A percentile compares a stretch with the other conserved stretches of the same genome.
phyloP scores from a whole-genome alignment of 2,113 vertebrate genomes.

The Pteropus alecto region DNA sequence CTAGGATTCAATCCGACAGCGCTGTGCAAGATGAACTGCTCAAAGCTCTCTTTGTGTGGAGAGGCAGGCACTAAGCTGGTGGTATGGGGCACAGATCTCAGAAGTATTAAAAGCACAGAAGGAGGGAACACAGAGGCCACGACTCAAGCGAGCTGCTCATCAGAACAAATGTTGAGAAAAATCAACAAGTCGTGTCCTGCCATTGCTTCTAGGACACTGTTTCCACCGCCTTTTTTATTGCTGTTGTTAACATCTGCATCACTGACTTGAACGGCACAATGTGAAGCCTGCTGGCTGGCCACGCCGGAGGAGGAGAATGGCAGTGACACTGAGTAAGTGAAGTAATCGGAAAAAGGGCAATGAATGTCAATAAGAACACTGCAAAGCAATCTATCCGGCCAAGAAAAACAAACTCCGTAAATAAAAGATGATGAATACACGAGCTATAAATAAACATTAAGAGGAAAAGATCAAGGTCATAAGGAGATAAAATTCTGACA shows the following conservation, averaged over 20 bases:
- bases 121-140: background rate
- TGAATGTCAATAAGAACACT: constrained; percentile 47
- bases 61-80: background rate
- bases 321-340: constrained; percentile 17
- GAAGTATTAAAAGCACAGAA: background rate
- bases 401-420: constrained; percentile 68
- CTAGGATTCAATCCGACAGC: background rate
- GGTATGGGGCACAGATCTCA: background rate
- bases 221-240: background rate
- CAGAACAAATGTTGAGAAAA: constrained; percentile 11
- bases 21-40: background rate
- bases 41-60: background rate
- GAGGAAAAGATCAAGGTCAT: constrained; percentile 57
- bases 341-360: constrained; percentile 36
- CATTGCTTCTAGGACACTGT: background rate
- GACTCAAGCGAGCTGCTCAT: background rate
- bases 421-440: constrained; percentile 60
- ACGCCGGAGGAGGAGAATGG: background rate
- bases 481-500: constrained; percentile 43
- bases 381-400: constrained; percentile 30
- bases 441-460: constrained; percentile 64
- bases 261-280: background rate
- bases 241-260: background rate
- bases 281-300: background rate
- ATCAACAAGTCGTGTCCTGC: background rate